Evolutionary conservation across 2,113 vertebrate genomes (phyloP), one percentile per base, ranked within the genome.

Genomic region (Capreolus pygargus): DNA sequence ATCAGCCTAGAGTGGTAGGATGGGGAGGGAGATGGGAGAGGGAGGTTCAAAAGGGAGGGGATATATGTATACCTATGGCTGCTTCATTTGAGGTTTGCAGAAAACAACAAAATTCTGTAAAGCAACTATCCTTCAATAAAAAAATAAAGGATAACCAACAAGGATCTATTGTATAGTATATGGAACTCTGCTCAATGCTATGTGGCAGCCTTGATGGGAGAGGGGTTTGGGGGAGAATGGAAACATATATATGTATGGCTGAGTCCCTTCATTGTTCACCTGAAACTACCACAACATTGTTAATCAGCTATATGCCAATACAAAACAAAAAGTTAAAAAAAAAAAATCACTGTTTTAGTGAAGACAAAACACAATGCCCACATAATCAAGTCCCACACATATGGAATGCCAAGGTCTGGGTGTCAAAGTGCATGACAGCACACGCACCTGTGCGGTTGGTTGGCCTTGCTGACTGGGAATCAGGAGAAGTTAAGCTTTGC

Each of bases 401-500:
- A 19, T 50, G 60, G 81, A 87, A 94, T 61, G 10, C 45, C 47
- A 85, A 91, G 19, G 6, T 85, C 30, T 96, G 76, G 33, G n/a
- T 52, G 7, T 52, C 88, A 64, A 0, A 89, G 30, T 50, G 7
- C 33, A 82, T 12, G 16, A 89, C 3, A 88, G 55, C 16, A 91
- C 61, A 74, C 81, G 10, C 98, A 97, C 99, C 99, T 90, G 99
- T 99, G 70, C 99, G 98, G 98, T 99, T 99, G 61, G 99, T 98
- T 5, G 99, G 99, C 43, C 99, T 99, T 16, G 99, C 97, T 82
- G 99, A 99, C 97, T 99, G 99, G 6, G 99, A 99, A 98, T 99
- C 99, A 0, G 99, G 99, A n/a, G 99, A 99, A 70, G 99, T 99
- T 94, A 99, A 99, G 82, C 99, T 99, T 97, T 99, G 99, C 28